These are phyloP conservation scores for Anagrus nilaparvatae DNA, from an alignment of 1,140 invertebrate species.

Conservation along the genomic window DNA sequence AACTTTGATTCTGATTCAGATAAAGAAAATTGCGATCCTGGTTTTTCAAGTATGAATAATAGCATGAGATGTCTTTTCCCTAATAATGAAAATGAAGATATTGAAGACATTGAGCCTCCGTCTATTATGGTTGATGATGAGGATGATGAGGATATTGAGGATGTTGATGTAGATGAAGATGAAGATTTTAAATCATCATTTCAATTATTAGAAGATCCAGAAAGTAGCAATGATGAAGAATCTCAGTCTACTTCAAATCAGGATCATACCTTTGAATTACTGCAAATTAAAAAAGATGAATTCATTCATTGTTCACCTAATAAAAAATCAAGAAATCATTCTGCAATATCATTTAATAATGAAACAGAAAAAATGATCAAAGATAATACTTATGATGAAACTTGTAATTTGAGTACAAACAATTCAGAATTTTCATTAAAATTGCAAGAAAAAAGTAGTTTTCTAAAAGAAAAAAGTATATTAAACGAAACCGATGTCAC, in stretches of 20 bases:
- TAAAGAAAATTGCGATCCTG: conserved; percentile 1
- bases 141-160: neutral
- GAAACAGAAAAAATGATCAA: too few relatives aligned
- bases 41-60: neutral
- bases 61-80: too few relatives aligned
- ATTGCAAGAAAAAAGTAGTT: neutral
- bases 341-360: too few relatives aligned
- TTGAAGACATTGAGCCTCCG: conserved; percentile 14
- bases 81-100: conserved; percentile 1
- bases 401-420: neutral
- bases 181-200: neutral
- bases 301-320: too few relatives aligned
- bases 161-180: neutral
- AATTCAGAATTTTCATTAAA: neutral
- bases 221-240: too few relatives aligned
- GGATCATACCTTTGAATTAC: too few relatives aligned
- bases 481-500: neutral
- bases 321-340: too few relatives aligned
- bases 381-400: too few relatives aligned
- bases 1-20: neutral
- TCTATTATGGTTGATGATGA: conserved; percentile 7
- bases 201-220: neutral
- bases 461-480: neutral
- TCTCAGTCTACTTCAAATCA: too few relatives aligned
- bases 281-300: too few relatives aligned